Conservation (phyloP, 2,888 invertebrate genomes). For the Antitype chi region DNA sequence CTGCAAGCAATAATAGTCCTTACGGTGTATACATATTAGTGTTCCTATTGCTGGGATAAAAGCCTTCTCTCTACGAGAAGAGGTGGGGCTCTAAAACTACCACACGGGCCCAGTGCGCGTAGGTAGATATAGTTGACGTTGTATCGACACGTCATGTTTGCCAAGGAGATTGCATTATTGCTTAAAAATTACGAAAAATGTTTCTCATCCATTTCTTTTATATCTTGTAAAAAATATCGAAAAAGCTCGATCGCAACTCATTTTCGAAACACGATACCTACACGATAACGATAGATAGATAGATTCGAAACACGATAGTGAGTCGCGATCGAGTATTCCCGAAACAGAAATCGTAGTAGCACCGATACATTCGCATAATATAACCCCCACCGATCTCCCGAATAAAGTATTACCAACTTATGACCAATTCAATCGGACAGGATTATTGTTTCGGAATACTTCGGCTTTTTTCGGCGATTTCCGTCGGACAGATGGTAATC, state of each 20-base stretch:
- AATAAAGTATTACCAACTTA: conserved; percentile 71
- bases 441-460: conserved; percentile 66
- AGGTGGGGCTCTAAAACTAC: neutral
- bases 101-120: neutral
- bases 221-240: neutral
- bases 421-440: conserved; percentile 69
- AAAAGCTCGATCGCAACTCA: conserved; percentile 39
- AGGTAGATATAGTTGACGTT: neutral
- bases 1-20: too few relatives aligned
- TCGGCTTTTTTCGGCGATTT: conserved; percentile 53
- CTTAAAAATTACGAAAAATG: too few relatives aligned
- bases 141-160: neutral
- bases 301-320: neutral
- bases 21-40: neutral
- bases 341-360: conserved; percentile 38
- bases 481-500: conserved; percentile 68
- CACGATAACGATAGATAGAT: too few relatives aligned
- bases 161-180: neutral
- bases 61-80: neutral
- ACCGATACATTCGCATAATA: conserved; percentile 62
- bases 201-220: too few relatives aligned
- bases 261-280: neutral
- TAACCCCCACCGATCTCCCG: conserved; percentile 60
- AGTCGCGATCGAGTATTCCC: neutral
- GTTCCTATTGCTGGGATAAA: neutral